Conservation (phyloP, 2,888 invertebrate genomes). For the Acrobasis suavella region DNA sequence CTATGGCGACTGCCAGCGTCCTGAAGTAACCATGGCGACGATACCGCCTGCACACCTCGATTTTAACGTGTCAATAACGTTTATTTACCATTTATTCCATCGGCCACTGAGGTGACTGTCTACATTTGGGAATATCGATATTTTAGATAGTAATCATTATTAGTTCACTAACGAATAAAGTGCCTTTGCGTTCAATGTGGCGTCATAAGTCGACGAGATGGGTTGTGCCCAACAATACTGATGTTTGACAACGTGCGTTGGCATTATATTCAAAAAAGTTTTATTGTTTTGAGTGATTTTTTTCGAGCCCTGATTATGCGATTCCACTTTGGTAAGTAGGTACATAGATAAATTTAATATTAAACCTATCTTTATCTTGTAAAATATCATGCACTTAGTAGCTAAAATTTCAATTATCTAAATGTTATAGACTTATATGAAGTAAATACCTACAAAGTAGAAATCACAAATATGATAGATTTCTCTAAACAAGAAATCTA, state of each 20-base stretch:
- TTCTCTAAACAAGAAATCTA: too few species aligned
- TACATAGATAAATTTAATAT: neutral
- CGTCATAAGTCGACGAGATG: slow-evolving; percentile 16
- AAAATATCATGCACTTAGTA: too few species aligned
- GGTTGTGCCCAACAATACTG: slow-evolving; percentile 40
- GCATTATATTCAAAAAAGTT: slow-evolving; percentile 35
- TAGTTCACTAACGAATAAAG: slow-evolving; percentile 10
- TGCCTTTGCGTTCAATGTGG: slow-evolving; percentile 13
- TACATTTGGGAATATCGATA: slow-evolving; percentile 41
- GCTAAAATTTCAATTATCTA: too few species aligned
- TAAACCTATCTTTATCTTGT: too few species aligned
- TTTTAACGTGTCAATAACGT: slow-evolving; percentile 48
- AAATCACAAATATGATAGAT: too few species aligned
- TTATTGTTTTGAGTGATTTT: slow-evolving; percentile 43
- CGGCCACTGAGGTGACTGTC: slow-evolving; percentile 49
- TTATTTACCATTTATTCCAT: slow-evolving; percentile 66
- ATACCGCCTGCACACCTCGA: slow-evolving; percentile 36
- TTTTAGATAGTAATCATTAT: slow-evolving; percentile 39
- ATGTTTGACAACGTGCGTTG: slow-evolving; percentile 38
- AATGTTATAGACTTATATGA: too few species aligned
- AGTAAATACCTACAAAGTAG: too few species aligned
- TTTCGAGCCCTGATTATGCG: slow-evolving; percentile 30
- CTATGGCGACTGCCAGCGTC: slow-evolving; percentile 58
- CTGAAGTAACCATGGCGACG: slow-evolving; percentile 62
- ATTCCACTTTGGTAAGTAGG: slow-evolving; percentile 11